Evolutionary conservation across 1,140 invertebrate genomes (phyloP), one percentile per base, ranked within the genome.

Genomic region (Anastatus disparis): DNA sequence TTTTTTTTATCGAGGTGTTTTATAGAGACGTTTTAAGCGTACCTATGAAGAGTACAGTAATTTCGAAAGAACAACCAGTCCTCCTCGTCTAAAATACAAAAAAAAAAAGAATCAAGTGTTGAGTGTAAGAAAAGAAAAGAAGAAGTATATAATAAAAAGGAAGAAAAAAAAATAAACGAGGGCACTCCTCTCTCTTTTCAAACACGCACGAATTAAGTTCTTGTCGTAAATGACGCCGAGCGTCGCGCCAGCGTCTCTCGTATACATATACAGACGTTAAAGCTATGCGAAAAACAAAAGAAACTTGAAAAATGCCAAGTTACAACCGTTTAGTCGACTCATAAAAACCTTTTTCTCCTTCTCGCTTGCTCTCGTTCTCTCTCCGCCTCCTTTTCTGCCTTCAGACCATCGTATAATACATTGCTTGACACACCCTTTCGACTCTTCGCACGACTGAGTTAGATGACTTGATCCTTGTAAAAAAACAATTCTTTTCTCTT

Each of bases 281-380:
- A n/a, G n/a, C n/a, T n/a, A n/a, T 40, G 58, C 50, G 44, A 74
- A 67, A 67, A 73, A 72, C 31, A 74, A 75, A 73, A 73, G 61
- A 52, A 72, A 66, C 44, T 56, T 24, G 53, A 59, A 59, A 76
- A 77, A 75, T 69, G 55, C 62, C 31, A 59, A 67, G 55, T 75
- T 78, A 79, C 67, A 72, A 63, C 74, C 77, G 75, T 79, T 82
- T 79, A 81, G 76, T 71, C 71, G 50, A 73, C 53, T 78, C 75
- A 50, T 79, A 79, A 79, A 78, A 81, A 76, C 75, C 31, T 74
- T 67, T 26, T 70, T 76, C 76, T 73, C 70, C 44, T 35, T 24
- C 22, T 44, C 38, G 3, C 46, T 59, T 31, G 22, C n/a, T n/a
- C 38, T 46, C 52, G 46, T 8, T 53, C 20, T 42, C 44, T 65